Evolutionary conservation across 2,113 vertebrate genomes (phyloP).

Genomic region (Pyrgilauda ruficollis): DNA sequence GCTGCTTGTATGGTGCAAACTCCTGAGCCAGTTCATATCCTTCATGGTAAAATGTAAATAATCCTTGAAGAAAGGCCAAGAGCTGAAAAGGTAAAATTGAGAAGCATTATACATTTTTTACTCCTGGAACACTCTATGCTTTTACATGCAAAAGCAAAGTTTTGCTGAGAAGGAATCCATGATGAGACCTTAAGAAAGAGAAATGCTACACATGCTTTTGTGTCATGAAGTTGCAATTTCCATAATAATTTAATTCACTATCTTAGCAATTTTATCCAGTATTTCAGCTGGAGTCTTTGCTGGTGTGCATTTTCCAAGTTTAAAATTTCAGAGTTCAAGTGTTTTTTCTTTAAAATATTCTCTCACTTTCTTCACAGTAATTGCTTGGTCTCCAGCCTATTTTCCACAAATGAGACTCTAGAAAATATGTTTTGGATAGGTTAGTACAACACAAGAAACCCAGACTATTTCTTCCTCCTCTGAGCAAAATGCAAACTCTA

Average conservation of each 20-base stretch:
- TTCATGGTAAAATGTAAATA: constrained; percentile 99
- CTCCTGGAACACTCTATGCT: background rate
- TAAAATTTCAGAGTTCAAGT: background rate
- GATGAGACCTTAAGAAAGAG: background rate
- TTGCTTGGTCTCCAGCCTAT: background rate
- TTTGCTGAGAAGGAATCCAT: background rate
- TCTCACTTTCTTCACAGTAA: background rate
- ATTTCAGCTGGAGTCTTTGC: background rate
- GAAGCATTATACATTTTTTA: background rate
- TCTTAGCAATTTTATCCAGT: background rate
- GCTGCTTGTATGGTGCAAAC: constrained; percentile 95
- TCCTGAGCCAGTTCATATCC: constrained; percentile 97
- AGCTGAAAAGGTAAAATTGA: constrained; percentile 79
- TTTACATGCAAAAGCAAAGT: background rate
- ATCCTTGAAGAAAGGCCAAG: constrained; percentile 95
- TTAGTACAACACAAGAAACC: constrained; percentile 2
- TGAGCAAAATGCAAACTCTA: background rate
- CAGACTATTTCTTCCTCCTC: background rate
- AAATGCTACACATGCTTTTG: background rate
- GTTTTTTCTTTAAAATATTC: background rate
- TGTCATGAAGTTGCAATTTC: background rate
- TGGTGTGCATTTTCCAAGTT: background rate
- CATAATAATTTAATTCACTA: background rate
- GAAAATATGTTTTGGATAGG: constrained; percentile 25
- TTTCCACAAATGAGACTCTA: constrained; percentile 18